Evolutionary conservation across 2,113 vertebrate genomes (phyloP), one percentile per base, ranked within the genome.

Genomic region (Vulpes ferrilata): DNA sequence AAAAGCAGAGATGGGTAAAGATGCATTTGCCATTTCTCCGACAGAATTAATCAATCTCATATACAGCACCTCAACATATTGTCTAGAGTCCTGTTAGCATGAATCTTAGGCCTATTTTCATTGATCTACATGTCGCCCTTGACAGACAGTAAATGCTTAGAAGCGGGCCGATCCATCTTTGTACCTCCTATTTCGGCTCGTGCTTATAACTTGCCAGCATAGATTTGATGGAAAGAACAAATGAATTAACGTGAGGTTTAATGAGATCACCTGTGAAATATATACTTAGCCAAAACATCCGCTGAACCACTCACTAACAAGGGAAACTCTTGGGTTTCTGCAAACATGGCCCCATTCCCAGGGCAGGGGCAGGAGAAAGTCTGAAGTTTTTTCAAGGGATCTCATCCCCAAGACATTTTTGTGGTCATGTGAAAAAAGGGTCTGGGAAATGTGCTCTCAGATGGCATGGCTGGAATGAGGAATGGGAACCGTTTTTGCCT

Each of bases 371-470:
- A 83, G 51, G 62, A 73, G 51, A 93, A 88, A 86, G 62, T 76
- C 12, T 79, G 71, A 17, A 55, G 32, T 55, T 35, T 95, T 82
- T 96, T 59, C 35, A 74, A 81, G 82, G 17, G 60, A 78, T 95
- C 73, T 89, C 86, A 97, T 96, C 62, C 71, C 62, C 51, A 67
- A 94, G 94, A 95, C 55, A 96, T 97, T 96, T 95, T 86, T 97
- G 95, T 84, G 93, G 95, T 94, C 86, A 91, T 59, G 85, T 92
- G 80, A 65, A 92, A 90, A 94, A 90, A 60, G 64, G 65, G 73
- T 76, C 89, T 97, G 92, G 67, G 93, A 97, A 94, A 86, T 65
- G 32, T 55, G n/a, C 64, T 97, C 84, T 90, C 32, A 57, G 80
- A 82, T 95, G 79, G 91, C 67, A 97, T 51, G 78, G 57, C 69